Percentiles rank a stretch among this genome's conserved stretches.
Evolutionary conservation across 2,797 vertebrate species (phyloP).

Genomic region (Sebastes glaucus): DNA sequence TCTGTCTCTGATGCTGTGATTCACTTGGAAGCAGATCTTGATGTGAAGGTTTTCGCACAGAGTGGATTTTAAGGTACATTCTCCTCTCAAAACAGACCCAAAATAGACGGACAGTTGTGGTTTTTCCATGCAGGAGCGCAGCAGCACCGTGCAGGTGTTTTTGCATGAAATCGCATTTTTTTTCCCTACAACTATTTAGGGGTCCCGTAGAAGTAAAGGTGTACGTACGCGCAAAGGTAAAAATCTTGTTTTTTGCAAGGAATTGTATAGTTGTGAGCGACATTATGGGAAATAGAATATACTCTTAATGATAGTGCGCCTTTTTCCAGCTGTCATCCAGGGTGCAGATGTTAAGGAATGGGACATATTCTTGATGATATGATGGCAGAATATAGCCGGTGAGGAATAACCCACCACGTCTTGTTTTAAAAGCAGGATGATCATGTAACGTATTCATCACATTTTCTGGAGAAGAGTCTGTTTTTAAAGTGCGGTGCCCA

Average conservation of each 20-base stretch:
- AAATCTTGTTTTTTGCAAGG: background rate
- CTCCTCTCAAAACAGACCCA: conserved; percentile 23
- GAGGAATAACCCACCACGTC: background rate
- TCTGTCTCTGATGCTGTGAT: conserved; percentile 67
- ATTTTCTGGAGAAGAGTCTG: conserved; percentile 3
- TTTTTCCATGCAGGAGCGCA: conserved; percentile 9
- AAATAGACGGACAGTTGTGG: conserved; percentile 28
- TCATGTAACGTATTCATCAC: background rate
- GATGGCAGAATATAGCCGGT: background rate
- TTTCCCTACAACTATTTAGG: conserved; percentile 40
- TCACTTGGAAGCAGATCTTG: conserved; percentile 71
- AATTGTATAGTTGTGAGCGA: background rate
- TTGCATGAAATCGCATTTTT: conserved; percentile 29
- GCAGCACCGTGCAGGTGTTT: conserved; percentile 3
- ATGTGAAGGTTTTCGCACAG: conserved; percentile 49
- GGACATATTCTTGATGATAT: conserved; percentile 31
- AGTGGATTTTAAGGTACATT: conserved; percentile 46
- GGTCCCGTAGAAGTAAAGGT: conserved; percentile 71
- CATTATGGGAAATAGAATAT: background rate
- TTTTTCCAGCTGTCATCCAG: conserved; percentile 32
- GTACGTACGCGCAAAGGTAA: conserved; percentile 39
- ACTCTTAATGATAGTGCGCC: conserved; percentile 1
- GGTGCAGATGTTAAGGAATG: conserved; percentile 35
- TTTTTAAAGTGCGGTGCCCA: conserved; percentile 16
- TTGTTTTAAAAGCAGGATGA: background rate